phyloP scores from a whole-genome alignment of 2,113 vertebrate species.

The Gambusia affinis region DNA sequence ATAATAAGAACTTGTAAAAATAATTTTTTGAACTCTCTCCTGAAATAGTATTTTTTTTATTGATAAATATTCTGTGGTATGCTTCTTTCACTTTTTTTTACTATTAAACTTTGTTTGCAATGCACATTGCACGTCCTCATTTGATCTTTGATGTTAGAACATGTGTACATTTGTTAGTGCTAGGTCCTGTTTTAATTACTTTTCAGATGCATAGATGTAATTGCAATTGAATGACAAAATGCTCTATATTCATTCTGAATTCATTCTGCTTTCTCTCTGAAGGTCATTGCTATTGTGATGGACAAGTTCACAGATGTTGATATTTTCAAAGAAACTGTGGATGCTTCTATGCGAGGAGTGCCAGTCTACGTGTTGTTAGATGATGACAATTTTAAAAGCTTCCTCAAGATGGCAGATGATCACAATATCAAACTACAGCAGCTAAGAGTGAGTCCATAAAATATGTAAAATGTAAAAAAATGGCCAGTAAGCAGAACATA shows the following conservation, averaged over 20 bases:
- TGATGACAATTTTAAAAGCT: conserved; percentile 86
- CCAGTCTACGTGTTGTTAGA: conserved; percentile 92
- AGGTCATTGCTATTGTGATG: conserved; percentile 96
- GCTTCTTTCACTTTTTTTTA: not conserved
- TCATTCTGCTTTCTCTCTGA: conserved; percentile 43
- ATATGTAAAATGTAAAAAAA: not conserved
- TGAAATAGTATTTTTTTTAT: not conserved
- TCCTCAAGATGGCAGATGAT: conserved; percentile 90
- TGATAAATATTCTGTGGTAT: conserved; percentile 5
- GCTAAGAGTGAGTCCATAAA: conserved; percentile 85
- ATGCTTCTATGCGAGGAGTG: conserved; percentile 88
- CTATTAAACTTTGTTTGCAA: not conserved
- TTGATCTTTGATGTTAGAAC: not conserved
- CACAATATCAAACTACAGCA: conserved; percentile 91
- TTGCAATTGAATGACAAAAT: not conserved
- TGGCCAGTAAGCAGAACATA: not conserved
- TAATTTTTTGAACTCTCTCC: not conserved
- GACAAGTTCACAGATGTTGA: conserved; percentile 95
- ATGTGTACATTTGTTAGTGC: not conserved
- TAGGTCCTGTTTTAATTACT: not conserved
- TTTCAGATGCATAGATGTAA: not conserved
- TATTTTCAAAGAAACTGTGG: conserved; percentile 93
- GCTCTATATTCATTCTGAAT: not conserved
- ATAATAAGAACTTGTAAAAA: not conserved
- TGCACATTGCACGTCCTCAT: not conserved